Evolutionary conservation across 2,888 invertebrate genomes (phyloP), one percentile per base, ranked within the genome.

Genomic region (Tolmerus cingulatus): DNA sequence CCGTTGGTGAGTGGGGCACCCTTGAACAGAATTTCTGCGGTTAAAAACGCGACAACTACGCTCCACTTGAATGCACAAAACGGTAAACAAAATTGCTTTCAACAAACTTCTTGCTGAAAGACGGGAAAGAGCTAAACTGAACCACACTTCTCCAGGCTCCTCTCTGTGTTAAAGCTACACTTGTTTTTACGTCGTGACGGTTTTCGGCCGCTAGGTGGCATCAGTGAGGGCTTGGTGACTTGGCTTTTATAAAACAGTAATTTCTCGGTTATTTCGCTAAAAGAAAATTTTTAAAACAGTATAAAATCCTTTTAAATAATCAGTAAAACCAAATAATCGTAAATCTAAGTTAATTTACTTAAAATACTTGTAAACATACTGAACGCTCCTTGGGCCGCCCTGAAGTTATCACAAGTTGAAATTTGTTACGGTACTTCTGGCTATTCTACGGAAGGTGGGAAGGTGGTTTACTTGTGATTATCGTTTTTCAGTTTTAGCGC

Each of bases 81-180:
- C 79, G 23, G 27, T 51, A 51, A 79, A 79, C 79, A 79, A 79
- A 79, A 51, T 51, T 46, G 16, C 30, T 30, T 51, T 79, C 46
- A 34, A 51, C 79, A 79, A 79, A 30, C n/a, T 23, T 51, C 30
- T 51, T 27, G 66, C 66, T 66, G 66, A 66, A 66, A 66, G 66
- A 51, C 51, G 43, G 78, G 46, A 27, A 23, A 79, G 43, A 51
- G 51, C 46, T 51, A n/a, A 79, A 79, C 51, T 79, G 79, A 79
- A 79, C 27, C 27, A 79, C 79, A 51, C 55, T 78, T 51, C 46
- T 23, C 78, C 77, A n/a, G n/a, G n/a, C n/a, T 78, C 78, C 30
- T 78, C 78, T 79, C 51, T 51, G 51, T 79, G 79, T 79, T n/a
- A 1, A 79, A 51, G 46, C 23, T 51, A 46, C 79, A 79, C 79